phyloP scores from a whole-genome alignment of 2,113 vertebrate genomes.

The Athene cunicularia region DNA sequence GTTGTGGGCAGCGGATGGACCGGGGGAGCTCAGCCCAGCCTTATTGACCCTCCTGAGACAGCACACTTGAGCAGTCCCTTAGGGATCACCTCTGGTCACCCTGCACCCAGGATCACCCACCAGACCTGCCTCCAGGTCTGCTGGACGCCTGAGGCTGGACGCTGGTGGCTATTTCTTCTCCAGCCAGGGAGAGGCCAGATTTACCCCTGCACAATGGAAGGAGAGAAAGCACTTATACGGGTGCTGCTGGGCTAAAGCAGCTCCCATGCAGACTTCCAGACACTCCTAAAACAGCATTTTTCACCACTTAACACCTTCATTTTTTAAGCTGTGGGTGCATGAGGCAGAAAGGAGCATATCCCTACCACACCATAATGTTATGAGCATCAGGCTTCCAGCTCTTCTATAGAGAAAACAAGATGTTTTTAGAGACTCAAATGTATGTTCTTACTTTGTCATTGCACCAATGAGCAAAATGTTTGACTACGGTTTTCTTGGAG shows the following conservation, averaged over 20 bases:
- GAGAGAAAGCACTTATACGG: background rate
- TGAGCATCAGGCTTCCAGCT: fast-evolving
- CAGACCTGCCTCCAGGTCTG: background rate
- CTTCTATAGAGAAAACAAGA: background rate
- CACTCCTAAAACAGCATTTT: background rate
- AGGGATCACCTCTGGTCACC: background rate
- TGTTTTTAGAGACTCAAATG: fast-evolving
- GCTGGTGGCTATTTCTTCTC: background rate
- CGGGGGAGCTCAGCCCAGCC: background rate
- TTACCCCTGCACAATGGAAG: background rate
- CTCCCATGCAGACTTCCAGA: background rate
- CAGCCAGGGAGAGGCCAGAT: background rate
- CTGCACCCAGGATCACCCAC: background rate
- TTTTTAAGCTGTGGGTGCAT: background rate
- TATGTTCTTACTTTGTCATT: background rate
- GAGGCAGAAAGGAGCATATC: background rate
- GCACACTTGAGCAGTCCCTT: background rate
- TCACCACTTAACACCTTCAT: background rate
- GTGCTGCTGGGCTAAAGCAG: background rate
- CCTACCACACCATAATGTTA: too few relatives aligned
- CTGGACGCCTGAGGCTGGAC: background rate
- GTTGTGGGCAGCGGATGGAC: background rate
- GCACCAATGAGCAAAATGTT: background rate
- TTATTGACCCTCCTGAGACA: background rate
- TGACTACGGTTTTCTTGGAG: background rate